These are phyloP conservation scores for Chymomyza caudatula DNA, from an alignment of 2,888 invertebrate genomes.

Conservation along the genomic window DNA sequence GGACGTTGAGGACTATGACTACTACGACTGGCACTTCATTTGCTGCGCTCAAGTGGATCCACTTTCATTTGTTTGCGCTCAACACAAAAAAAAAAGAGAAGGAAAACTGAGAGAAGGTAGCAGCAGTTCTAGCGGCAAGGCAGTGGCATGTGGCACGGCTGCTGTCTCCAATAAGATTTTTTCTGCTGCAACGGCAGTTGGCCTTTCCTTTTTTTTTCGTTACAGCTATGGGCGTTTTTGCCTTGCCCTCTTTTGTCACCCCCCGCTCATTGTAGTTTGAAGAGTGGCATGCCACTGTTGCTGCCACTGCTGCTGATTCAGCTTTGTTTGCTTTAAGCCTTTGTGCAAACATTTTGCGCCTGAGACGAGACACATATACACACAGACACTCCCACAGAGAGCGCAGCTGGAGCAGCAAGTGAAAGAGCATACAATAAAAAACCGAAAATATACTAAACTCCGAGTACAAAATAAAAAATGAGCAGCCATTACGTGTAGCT, in stretches of 20 bases:
- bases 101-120: neutral
- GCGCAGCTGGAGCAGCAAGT: conserved; percentile 22
- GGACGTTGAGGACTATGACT: neutral
- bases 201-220: conserved; percentile 34
- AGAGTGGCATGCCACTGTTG: conserved; percentile 55
- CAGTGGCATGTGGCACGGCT: conserved; percentile 3
- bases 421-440: conserved; percentile 38
- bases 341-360: conserved; percentile 74
- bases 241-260: conserved; percentile 41
- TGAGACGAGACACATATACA: conserved; percentile 30
- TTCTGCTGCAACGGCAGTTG: conserved; percentile 2
- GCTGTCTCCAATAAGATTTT: conserved; percentile 49
- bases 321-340: conserved; percentile 74
- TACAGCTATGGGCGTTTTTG: conserved; percentile 20
- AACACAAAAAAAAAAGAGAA: conserved; percentile 34
- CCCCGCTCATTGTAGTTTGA: conserved; percentile 35
- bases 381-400: neutral
- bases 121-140: neutral
- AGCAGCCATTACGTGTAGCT: conserved; percentile 29
- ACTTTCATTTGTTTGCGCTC: conserved; percentile 73
- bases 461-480: conserved; percentile 31
- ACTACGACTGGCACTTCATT: conserved; percentile 66
- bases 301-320: conserved; percentile 57
- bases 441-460: conserved; percentile 50
- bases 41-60: conserved; percentile 74